phyloP scores from a whole-genome alignment of 2,113 vertebrate genomes.

The Erythrocebus patas region DNA sequence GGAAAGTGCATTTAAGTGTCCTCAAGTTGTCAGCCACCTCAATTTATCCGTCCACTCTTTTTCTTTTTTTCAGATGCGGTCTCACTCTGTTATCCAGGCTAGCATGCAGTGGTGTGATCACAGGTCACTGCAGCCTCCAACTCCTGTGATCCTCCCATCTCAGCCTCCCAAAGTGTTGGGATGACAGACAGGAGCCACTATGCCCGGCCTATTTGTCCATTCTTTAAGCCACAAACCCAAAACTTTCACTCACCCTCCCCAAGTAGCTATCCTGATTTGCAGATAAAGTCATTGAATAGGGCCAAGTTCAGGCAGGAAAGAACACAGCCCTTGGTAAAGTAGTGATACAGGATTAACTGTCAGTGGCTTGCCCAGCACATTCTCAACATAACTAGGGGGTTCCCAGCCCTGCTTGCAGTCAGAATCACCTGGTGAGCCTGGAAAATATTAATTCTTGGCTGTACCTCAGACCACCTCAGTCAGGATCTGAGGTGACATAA shows the following conservation, averaged over 20 bases:
- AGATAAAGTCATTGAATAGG: neutral
- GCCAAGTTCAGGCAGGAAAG: neutral
- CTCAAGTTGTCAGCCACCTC: neutral
- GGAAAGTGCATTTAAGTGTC: neutral
- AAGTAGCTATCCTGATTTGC: neutral
- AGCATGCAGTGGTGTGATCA: no score
- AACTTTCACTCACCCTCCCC: neutral
- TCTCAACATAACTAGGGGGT: fast-evolving
- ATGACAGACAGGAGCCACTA: no score
- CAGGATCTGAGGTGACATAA: neutral
- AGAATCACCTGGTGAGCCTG: neutral
- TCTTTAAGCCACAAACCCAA: neutral
- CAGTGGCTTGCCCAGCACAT: no score
- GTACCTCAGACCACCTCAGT: neutral
- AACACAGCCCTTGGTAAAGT: neutral
- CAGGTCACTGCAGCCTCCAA: no score
- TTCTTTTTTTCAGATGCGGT: no score
- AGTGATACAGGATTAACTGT: neutral
- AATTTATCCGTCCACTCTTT: neutral
- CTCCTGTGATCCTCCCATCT: no score
- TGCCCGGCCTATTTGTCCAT: neutral
- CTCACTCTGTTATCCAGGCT: no score
- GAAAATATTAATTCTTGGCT: neutral
- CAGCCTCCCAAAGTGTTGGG: no score
- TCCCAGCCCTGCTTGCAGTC: neutral